These are phyloP conservation scores for Drosophila saltans DNA, from an alignment of 1,140 invertebrate species.

Conservation along the genomic window DNA sequence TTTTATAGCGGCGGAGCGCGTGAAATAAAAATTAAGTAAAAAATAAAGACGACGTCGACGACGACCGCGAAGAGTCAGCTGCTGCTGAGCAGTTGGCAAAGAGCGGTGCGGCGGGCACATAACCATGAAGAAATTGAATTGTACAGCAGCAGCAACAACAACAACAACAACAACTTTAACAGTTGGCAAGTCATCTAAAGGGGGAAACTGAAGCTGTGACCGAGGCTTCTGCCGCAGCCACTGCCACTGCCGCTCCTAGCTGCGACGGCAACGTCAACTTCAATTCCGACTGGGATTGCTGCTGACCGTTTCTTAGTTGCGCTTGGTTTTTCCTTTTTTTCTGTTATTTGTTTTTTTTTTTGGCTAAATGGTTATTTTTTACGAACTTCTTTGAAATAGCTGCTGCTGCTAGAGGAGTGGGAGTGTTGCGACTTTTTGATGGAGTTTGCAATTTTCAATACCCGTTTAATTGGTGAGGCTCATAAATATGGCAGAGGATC, in stretches of 20 bases:
- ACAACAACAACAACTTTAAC: conserved; percentile 31
- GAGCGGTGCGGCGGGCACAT: conserved; percentile 49
- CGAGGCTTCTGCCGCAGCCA: neutral
- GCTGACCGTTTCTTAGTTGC: conserved; percentile 59
- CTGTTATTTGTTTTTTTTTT: conserved; percentile 53
- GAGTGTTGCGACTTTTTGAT: neutral
- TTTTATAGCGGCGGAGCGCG: conserved; percentile 80
- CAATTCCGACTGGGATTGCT: conserved; percentile 17
- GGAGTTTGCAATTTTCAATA: conserved; percentile 2
- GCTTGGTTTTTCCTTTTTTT: conserved; percentile 57
- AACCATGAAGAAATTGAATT: conserved; percentile 79
- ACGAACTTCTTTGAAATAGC: conserved; percentile 19
- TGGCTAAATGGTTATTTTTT: conserved; percentile 45
- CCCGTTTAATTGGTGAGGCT: neutral
- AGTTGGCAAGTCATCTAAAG: conserved; percentile 66
- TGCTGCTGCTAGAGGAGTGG: neutral
- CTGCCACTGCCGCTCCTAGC: conserved; percentile 44
- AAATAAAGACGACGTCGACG: conserved; percentile 60
- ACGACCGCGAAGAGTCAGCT: conserved; percentile 7
- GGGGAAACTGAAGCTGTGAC: conserved; percentile 47
- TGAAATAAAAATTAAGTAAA: conserved; percentile 78
- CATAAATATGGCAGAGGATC: neutral
- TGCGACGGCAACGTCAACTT: conserved; percentile 28
- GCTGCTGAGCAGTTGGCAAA: conserved; percentile 69
- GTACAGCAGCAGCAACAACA: conserved; percentile 47